Conservation (phyloP, 2,797 vertebrate genomes). For the Pachyuromys duprasi region DNA sequence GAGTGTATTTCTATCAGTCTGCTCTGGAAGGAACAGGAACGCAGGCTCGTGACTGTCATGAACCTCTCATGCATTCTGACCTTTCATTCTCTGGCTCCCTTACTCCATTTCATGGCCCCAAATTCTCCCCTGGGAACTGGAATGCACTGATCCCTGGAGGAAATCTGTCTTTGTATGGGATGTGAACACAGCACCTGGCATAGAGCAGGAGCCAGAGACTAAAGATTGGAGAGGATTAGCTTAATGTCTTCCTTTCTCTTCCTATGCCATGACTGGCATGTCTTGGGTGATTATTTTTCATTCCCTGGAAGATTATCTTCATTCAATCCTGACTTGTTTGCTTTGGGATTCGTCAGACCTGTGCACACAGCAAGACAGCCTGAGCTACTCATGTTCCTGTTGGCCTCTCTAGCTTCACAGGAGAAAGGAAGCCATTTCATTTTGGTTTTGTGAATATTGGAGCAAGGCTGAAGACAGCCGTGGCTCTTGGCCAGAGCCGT, state of each 20-base stretch:
- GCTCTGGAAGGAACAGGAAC: not conserved
- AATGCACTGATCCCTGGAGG: not conserved
- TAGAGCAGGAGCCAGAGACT: not conserved
- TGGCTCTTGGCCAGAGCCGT: not conserved
- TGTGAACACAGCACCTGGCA: not conserved
- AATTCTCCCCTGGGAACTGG: constrained; percentile 10
- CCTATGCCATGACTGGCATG: not conserved
- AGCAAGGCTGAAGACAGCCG: not conserved
- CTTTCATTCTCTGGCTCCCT: not conserved
- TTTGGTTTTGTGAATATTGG: not conserved
- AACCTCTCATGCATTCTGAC: not conserved
- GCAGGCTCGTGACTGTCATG: too few relatives aligned
- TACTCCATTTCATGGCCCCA: not conserved
- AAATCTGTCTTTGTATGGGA: not conserved
- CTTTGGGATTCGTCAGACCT: not conserved
- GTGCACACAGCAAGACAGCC: not conserved
- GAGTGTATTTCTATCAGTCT: not conserved
- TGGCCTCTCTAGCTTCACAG: not conserved
- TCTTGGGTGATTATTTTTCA: not conserved
- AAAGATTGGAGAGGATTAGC: not conserved
- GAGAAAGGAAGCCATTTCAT: not conserved
- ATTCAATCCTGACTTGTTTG: not conserved
- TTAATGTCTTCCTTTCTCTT: not conserved
- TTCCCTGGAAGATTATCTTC: not conserved
- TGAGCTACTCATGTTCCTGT: not conserved